Evolutionary conservation across 2,113 vertebrate genomes (phyloP).

Genomic region (Hippolais icterina): DNA sequence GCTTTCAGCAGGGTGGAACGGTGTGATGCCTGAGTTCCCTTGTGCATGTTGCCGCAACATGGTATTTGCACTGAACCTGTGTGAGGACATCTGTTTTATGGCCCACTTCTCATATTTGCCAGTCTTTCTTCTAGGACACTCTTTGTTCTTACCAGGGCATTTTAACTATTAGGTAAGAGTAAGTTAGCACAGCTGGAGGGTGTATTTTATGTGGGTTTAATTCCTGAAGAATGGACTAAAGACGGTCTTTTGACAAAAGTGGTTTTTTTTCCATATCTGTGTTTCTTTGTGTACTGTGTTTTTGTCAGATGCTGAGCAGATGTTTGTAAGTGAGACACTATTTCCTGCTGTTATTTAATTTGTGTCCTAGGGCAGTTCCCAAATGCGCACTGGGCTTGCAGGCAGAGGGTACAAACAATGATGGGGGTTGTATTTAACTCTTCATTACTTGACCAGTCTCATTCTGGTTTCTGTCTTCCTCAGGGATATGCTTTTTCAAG

Average conservation of each 20-base stretch:
- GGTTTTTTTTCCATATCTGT: not conserved
- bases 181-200: constrained; percentile 2
- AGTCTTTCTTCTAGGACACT: not conserved
- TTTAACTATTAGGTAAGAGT: not conserved
- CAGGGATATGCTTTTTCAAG: not conserved
- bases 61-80: not conserved
- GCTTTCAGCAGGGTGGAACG: not conserved
- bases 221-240: not conserved
- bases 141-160: not conserved
- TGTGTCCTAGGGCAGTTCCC: not conserved
- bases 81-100: not conserved
- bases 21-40: rapidly evolving
- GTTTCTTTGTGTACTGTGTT: not conserved
- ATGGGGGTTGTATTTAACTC: not conserved
- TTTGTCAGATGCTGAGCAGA: constrained; percentile 5
- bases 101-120: not conserved
- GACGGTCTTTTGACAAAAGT: not conserved
- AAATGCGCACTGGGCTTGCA: not conserved
- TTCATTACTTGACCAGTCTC: not conserved
- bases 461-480: not conserved
- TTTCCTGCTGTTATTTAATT: constrained; percentile 37
- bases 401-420: not conserved
- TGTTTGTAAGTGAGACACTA: not conserved
- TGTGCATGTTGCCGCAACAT: rapidly evolving
- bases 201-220: not conserved